A percentile compares a stretch with the other conserved stretches of the same genome.
Evolutionary conservation across 2,888 invertebrate genomes (phyloP).

Genomic region (Ophonus ardosiacus): DNA sequence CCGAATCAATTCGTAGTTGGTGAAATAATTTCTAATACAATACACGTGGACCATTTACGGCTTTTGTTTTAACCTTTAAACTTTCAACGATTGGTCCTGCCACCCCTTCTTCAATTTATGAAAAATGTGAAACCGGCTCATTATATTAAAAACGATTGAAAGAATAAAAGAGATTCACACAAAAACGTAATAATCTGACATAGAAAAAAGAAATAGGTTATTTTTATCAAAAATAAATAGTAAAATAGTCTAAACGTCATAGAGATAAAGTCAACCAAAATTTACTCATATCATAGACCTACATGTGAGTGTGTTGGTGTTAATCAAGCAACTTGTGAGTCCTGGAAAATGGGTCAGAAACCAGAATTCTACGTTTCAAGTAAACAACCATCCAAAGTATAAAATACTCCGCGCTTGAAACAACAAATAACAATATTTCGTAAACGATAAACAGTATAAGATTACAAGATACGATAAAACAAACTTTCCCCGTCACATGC

Average conservation of each 20-base stretch:
- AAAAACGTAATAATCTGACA: neutral
- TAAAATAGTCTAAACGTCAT: neutral
- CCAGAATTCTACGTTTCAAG: slow-evolving; percentile 40
- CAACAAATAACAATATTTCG: neutral
- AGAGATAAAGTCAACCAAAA: slow-evolving; percentile 26
- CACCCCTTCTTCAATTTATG: no score
- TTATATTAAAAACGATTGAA: no score
- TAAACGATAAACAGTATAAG: neutral
- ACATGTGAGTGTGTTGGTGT: neutral
- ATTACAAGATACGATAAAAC: neutral
- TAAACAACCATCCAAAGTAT: slow-evolving; percentile 19
- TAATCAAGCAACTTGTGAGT: slow-evolving; percentile 1
- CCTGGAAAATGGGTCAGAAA: slow-evolving; percentile 12
- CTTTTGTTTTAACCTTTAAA: no score
- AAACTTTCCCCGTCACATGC: slow-evolving; percentile 1
- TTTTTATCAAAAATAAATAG: slow-evolving; percentile 36
- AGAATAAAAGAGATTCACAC: no score
- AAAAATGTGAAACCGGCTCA: no score
- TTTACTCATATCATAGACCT: slow-evolving; percentile 4
- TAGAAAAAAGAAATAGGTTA: slow-evolving; percentile 2
- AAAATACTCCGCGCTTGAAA: neutral
- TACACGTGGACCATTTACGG: no score
- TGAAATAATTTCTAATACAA: no score
- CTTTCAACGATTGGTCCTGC: no score
- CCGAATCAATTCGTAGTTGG: no score